These are phyloP conservation scores for Pachyuromys duprasi DNA, from an alignment of 2,797 vertebrate species.

Conservation along the genomic window DNA sequence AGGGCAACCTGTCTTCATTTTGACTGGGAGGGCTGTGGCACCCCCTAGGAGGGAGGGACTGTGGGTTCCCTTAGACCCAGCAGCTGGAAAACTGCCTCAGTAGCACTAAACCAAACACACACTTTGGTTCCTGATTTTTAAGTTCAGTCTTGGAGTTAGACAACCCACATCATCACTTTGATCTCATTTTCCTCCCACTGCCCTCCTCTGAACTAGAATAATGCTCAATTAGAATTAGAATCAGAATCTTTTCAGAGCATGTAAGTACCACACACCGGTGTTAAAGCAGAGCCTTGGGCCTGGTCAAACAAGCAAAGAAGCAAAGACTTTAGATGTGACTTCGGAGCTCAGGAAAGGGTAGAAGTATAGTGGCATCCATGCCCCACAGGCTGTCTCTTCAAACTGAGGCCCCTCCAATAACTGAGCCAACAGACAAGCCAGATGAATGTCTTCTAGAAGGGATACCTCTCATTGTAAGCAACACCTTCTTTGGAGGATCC, in stretches of 20 bases:
- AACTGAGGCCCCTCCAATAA: background rate
- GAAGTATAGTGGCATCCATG: background rate
- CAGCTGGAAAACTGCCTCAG: background rate
- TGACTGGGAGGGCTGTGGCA: background rate
- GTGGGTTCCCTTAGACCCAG: background rate
- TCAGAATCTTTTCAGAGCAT: background rate
- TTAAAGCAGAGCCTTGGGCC: background rate
- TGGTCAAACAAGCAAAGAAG: background rate
- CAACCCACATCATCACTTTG: background rate
- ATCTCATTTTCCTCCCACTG: background rate
- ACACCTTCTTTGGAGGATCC: background rate
- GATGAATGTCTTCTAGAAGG: background rate
- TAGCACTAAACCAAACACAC: background rate
- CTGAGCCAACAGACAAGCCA: background rate
- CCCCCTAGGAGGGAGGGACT: background rate
- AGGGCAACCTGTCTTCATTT: background rate
- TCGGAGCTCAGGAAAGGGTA: background rate
- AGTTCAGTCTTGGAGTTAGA: background rate
- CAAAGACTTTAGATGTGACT: background rate
- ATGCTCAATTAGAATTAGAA: background rate
- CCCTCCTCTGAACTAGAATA: background rate
- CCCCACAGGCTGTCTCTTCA: background rate
- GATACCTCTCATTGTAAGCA: background rate
- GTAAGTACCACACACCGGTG: background rate
- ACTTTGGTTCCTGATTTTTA: background rate